phyloP scores from a whole-genome alignment of 2,888 invertebrate genomes.

The Aphidius colemani region DNA sequence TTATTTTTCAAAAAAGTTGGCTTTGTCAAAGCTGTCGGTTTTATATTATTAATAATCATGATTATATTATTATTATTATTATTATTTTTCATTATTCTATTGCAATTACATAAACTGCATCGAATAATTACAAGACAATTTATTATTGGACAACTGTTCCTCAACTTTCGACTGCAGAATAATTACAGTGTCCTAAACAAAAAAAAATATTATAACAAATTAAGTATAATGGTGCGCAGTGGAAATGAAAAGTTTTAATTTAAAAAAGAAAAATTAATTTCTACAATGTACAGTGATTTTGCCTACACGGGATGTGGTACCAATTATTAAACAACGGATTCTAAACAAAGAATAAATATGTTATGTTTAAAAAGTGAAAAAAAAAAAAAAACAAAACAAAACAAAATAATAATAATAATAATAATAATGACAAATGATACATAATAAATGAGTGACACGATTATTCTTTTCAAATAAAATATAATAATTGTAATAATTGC shows the following conservation, averaged over 20 bases:
- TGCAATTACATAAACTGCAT: neutral
- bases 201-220: slow-evolving; percentile 8
- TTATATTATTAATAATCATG: neutral
- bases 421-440: slow-evolving; percentile 1
- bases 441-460: slow-evolving; percentile 28
- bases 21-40: no score
- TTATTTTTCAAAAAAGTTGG: no score
- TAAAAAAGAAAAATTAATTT: slow-evolving; percentile 35
- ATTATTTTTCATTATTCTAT: neutral
- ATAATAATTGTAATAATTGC: no score
- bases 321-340: slow-evolving; percentile 32
- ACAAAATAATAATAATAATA: slow-evolving; percentile 8
- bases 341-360: slow-evolving; percentile 21
- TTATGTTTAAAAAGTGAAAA: slow-evolving; percentile 10
- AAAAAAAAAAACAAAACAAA: slow-evolving; percentile 13
- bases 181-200: no score
- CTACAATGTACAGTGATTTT: slow-evolving; percentile 60
- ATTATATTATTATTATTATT: neutral
- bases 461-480: neutral
- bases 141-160: no score
- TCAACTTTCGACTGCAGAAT: no score
- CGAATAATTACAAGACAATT: no score
- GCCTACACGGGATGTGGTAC: slow-evolving; percentile 52
- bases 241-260: slow-evolving; percentile 29
- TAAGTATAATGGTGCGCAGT: slow-evolving; percentile 39